Evolutionary conservation across 2,888 invertebrate species (phyloP), one percentile per base, ranked within the genome.

Genomic region (Apantesis nais): DNA sequence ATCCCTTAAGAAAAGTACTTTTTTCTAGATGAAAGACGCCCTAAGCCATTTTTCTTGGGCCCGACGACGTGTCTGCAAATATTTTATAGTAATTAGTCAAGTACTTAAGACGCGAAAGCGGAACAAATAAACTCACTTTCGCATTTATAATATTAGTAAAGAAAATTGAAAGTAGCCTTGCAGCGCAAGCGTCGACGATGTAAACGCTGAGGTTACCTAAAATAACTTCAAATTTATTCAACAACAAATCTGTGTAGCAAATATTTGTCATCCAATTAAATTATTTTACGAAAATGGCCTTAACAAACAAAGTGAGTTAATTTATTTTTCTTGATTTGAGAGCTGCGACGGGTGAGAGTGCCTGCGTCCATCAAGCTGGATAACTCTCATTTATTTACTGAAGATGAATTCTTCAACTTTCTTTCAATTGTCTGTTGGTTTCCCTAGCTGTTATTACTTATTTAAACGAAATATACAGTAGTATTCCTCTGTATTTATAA

Each of bases 261-360:
- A 70, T 66, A 70, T 70, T 69, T 73, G 67, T 62, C 72, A 52
- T 67, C 64, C 61, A 70, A 70, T 73, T 73, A 73, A 70, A 70
- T 73, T 73, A 73, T 69, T 72, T 61, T 68, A 66, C 63, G 66
- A 65, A 39, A n/a, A 48, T 25, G 29, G 65, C 55, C 63, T 62
- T 68, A 34, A 67, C 52, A 62, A 67, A 70, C 67, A 67, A 44
- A 67, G 31, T 44, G 31, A 48, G 62, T 39, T 72, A 62, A 63
- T 72, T 63, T 64, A 55, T 70, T 66, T 73, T 73, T 68, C 44
- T 77, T 70, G 64, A 62, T 37, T 44, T 37, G 41, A 63, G 68
- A 60, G 64, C 44, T n/a, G 29, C 62, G 72, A 52, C 64, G 55
- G 37, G 11, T 67, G 65, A 66, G 39, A 68, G 60, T 70, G 61